Evolutionary conservation across 2,113 vertebrate genomes (phyloP), one percentile per base, ranked within the genome.

Genomic region (Protomyctophum bolini): DNA sequence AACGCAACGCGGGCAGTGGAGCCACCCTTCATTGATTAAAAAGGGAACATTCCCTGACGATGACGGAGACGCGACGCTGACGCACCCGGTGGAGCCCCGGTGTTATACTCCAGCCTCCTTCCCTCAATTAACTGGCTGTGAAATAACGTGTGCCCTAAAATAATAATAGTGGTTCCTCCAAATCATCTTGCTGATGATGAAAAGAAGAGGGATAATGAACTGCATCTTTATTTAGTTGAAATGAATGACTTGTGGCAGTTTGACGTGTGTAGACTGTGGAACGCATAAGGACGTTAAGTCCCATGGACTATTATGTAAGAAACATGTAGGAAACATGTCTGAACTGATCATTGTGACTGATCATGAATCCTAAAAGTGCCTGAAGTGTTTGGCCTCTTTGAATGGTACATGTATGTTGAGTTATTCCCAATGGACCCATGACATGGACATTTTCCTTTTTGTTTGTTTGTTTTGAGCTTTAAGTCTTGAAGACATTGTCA

Each of bases 351-450:
- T 21, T 21, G 21, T 72, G 82, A 84, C 77, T 83, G 77, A 87
- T 76, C 76, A 82, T 69, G 70, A 71, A 87, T 86, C 87, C 86
- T 91, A 87, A 88, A 94, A 94, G 92, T 93, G 92, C 92, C 93
- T 93, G 86, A 80, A 80, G 78, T 75, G 81, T 84, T 89, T 84
- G 79, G 83, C 83, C 86, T 86, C 88, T 71, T 81, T 77, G 80
- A 86, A 78, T 48, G 79, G 76, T 81, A 82, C 63, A 80, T 75
- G 80, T 89, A 83, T 60, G 80, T 41, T 41, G 78, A 82, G 82
- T 66, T 63, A 66, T 77, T 80, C 82, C 81, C 77, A 77, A 58
- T 87, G 58, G 83, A 82, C 63, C 60, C 49, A 45, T 64, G 45
- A 69, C 75, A 70, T 63, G 79, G 68, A 86, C 75, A 46, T 82